Base-by-base conservation (phyloP, 2,888 invertebrate genomes). In the Fragum whitleyi region DNA sequence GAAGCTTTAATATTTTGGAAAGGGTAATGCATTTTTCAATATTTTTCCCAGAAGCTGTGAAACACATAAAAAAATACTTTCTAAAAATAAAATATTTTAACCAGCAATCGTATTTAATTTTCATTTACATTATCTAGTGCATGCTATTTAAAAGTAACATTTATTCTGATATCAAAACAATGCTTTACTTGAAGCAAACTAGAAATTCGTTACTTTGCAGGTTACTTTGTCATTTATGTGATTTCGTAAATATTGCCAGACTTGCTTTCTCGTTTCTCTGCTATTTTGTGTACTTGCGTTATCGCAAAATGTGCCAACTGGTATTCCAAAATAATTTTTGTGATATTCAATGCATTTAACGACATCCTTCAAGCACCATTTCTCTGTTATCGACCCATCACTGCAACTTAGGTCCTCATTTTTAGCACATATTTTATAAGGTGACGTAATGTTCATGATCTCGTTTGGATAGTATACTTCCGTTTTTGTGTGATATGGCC, bases 401-500 rank as follows among this genome's bases (percentile, higher is more conserved):
- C 71, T 71, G 21, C 71, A 71, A 21, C 23, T 26, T 11, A 7
- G n/a, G 32, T 81, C 81, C 62, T 81, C 77, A 42, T 77, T 77
- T n/a, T 69, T 70, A 0, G 26, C 23, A 62, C 81, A 81, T 23
- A 74, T 61, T 21, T 26, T 47, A 53, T 71, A 77, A 0, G 28
- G 16, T 36, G 77, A 77, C 42, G 28, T 21, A 21, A 32, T 55
- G 7, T 67, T 36, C 74, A 77, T 81, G 3, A n/a, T 32, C 19
- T 19, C 16, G 19, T 28, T 42, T 11, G 62, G 65, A 29, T 81
- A 81, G 14, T 65, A 70, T 2, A 81, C 55, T 36, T 77, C 77
- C 19, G 51, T 75, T 36, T 70, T 51, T 28, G 77, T 74, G 28
- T 81, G 81, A 47, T 71, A 77, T 9, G 77, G 77, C 19, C 71